Base-by-base conservation (phyloP, 2,113 vertebrate species). In the Acrocephalus arundinaceus region DNA sequence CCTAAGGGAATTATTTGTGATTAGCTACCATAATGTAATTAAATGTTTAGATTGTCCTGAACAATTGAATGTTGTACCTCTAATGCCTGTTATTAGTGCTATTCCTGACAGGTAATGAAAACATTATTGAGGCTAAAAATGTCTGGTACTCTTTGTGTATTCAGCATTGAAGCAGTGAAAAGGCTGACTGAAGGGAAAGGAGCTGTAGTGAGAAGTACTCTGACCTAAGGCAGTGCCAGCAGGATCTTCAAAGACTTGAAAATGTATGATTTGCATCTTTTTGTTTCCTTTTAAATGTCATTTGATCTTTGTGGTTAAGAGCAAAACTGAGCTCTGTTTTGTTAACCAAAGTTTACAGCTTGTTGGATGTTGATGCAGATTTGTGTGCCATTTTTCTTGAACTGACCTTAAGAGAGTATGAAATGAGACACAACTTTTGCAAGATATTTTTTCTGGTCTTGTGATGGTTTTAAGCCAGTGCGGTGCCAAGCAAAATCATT, bases 201-300 rank as follows among this genome's bases (percentile, higher is more conserved):
- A 75, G 54, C 49, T 86, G 37, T 43, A 45, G 39, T 43, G 49
- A 94, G 63, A 71, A 76, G 55, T 58, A 27, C 59, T 78, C 66
- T 84, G 65, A 57, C 84, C 63, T 76, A 41, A 37, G 84, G 41
- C 52, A 62, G 30, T 30, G 70, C 74, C 76, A 58, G 73, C 37
- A 84, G 79, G 45, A 77, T 77, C 72, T 94, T 94, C 79, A 90
- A 92, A 95, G 90, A 28, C 35, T 67, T 87, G 45, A 89, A 96
- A 93, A 86, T 84, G 45, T 80, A 35, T 55, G 48, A 75, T 90
- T 94, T 96, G 45, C 76, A 89, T 88, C 5, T 74, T 88, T 87
- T 93, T 84, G 57, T 92, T 97, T 90, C 59, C 43, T 67, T 91
- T 96, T 23, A 81, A 85, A 65, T 55, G 55, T 74, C 28, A 74